Conservation (phyloP, 1,140 invertebrate genomes). For the Calephelis virginiensis region DNA sequence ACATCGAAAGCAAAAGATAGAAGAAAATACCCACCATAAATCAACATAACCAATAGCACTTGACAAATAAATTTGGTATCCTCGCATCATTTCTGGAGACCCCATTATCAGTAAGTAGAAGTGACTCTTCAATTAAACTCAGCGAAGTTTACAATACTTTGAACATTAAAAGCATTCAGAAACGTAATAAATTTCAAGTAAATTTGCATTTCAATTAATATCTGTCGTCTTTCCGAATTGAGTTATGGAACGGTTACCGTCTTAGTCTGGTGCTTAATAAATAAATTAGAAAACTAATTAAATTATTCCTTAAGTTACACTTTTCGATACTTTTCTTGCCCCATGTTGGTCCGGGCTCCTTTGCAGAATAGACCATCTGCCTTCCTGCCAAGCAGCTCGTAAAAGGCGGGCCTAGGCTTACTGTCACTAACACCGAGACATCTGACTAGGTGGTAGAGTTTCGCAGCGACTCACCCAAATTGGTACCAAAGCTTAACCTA, state of each 20-base stretch:
- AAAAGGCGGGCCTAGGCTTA: too few species aligned
- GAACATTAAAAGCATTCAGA: constrained; percentile 18
- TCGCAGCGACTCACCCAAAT: too few species aligned
- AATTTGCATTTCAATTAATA: constrained; percentile 19
- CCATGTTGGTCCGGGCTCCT: too few species aligned
- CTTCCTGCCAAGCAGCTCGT: too few species aligned
- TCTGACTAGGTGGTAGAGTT: too few species aligned
- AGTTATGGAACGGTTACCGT: constrained; percentile 12
- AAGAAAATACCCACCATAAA: too few species aligned
- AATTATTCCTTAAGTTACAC: constrained; percentile 2
- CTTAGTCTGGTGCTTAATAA: constrained; percentile 10
- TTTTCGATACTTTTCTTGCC: too few species aligned
- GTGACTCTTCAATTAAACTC: constrained; percentile 17
- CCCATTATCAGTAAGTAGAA: constrained; percentile 11
- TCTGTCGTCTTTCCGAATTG: constrained; percentile 13
- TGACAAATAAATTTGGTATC: not conserved
- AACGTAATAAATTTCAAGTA: constrained; percentile 14
- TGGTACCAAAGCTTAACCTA: too few species aligned
- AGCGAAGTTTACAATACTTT: constrained; percentile 16
- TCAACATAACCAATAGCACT: not conserved
- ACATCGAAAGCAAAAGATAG: too few species aligned
- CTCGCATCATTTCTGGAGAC: not conserved
- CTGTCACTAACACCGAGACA: too few species aligned
- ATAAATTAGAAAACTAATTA: constrained; percentile 15
- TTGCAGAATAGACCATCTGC: too few species aligned